Conservation (phyloP, 2,888 invertebrate genomes). For the Synergus umbraculus region DNA sequence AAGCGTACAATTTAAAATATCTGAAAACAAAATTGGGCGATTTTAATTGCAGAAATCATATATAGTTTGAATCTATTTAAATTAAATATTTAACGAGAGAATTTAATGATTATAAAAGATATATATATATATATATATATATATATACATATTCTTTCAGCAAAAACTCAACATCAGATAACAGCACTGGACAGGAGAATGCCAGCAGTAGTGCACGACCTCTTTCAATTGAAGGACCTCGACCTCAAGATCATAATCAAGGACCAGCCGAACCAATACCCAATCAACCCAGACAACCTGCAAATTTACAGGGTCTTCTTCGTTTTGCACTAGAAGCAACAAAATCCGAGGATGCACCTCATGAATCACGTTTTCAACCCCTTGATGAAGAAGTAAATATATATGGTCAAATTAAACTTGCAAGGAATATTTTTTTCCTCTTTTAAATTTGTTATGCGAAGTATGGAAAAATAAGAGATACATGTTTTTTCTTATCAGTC, state of each 20-base stretch:
- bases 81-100: not conserved
- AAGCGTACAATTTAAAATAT: too few relatives aligned
- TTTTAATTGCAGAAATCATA: too few relatives aligned
- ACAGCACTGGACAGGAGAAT: conserved; percentile 52
- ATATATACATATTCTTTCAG: conserved; percentile 46
- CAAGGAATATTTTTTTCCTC: too few relatives aligned
- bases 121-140: not conserved
- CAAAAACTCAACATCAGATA: conserved; percentile 52
- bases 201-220: conserved; percentile 67
- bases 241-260: conserved; percentile 53
- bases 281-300: conserved; percentile 72
- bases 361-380: conserved; percentile 78
- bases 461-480: not conserved
- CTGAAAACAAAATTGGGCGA: too few relatives aligned
- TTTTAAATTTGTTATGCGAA: too few relatives aligned
- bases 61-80: not conserved
- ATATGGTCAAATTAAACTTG: not conserved
- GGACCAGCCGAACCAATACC: conserved; percentile 54
- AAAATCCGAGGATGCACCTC: conserved; percentile 80
- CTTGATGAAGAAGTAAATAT: conserved; percentile 82
- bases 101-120: not conserved
- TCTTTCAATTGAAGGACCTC: conserved; percentile 71
- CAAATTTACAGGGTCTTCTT: conserved; percentile 81
- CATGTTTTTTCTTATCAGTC: not conserved
- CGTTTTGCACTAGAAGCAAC: conserved; percentile 86